Evolutionary conservation across 2,888 invertebrate genomes (phyloP).

Genomic region (Villa cingulata): DNA sequence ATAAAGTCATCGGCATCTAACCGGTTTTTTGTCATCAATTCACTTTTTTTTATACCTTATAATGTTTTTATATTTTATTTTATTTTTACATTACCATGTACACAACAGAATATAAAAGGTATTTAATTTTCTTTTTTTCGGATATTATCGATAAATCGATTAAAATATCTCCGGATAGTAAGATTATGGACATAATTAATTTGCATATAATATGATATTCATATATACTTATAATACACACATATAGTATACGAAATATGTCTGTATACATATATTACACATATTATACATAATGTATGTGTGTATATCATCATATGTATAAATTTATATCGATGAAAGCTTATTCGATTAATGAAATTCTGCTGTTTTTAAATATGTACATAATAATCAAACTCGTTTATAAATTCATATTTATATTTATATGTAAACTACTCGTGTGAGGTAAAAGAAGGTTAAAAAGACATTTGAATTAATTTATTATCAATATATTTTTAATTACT

Average conservation of each 20-base stretch:
- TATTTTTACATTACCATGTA: background rate
- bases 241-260: too few relatives aligned
- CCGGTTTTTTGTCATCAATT: background rate
- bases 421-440: background rate
- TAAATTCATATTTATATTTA: too few relatives aligned
- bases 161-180: slow-evolving; percentile 8
- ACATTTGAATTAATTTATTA: background rate
- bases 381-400: background rate
- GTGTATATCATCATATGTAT: too few relatives aligned
- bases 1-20: background rate
- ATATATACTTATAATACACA: too few relatives aligned
- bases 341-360: background rate
- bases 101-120: too few relatives aligned
- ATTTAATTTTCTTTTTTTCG: background rate
- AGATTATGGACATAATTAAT: background rate
- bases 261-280: too few relatives aligned
- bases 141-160: slow-evolving; percentile 2
- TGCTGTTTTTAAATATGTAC: too few relatives aligned
- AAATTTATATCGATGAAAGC: background rate
- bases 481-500: background rate
- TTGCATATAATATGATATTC: background rate
- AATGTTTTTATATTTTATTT: background rate
- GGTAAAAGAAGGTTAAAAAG: background rate
- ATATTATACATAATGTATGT: too few relatives aligned
- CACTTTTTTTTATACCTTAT: background rate